phyloP scores from a whole-genome alignment of 2,797 vertebrate species.

The Coregonus sp. region DNA sequence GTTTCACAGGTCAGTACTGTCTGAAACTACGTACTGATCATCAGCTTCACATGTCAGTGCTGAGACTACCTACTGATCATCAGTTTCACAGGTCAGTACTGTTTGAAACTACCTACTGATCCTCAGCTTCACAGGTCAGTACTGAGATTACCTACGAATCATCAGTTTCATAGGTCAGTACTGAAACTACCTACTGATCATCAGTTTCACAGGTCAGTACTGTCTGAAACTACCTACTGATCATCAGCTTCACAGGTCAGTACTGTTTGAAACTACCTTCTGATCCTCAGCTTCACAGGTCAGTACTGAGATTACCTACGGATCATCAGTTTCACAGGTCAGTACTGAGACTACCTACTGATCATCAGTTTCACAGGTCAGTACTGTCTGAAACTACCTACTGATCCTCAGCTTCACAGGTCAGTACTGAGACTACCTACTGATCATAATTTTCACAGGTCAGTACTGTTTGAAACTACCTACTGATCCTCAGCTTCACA shows the following conservation, averaged over 20 bases:
- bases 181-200: too few species aligned
- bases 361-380: too few species aligned
- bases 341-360: neutral
- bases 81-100: constrained; percentile 58
- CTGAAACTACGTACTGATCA: neutral
- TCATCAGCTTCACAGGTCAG: constrained; percentile 85
- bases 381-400: too few species aligned
- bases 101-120: neutral
- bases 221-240: too few species aligned
- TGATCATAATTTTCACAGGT: too few species aligned
- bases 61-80: constrained; percentile 94
- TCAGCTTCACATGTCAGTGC: neutral
- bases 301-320: neutral
- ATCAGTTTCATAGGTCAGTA: constrained; percentile 58
- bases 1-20: neutral
- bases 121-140: too few species aligned
- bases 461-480: neutral
- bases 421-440: too few species aligned
- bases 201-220: too few species aligned
- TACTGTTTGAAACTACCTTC: neutral
- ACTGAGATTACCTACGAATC: too few species aligned
- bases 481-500: neutral
- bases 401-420: too few species aligned
- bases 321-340: neutral
- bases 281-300: neutral